A percentile compares a stretch with the other conserved stretches of the same genome.
Evolutionary conservation across 2,888 invertebrate species (phyloP).

Genomic region (Shargacucullia verbasci): DNA sequence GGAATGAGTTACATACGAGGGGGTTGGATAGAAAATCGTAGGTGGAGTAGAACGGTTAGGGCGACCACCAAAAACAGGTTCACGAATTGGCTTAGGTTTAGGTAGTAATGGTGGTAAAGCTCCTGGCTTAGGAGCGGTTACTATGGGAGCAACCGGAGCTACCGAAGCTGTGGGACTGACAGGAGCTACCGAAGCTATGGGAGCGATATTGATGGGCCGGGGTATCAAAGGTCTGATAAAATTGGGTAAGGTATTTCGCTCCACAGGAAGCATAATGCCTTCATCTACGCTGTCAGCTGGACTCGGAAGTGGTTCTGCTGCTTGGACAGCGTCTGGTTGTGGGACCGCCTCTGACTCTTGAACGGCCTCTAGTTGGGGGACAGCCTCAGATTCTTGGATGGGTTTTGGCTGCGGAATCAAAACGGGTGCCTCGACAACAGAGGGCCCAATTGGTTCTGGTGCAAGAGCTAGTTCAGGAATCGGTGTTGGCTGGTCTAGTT

Average conservation of each 20-base stretch:
- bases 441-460: slow-evolving; percentile 1
- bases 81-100: slow-evolving; percentile 19
- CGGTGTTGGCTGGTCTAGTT: too few relatives aligned
- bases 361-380: neutral
- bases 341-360: neutral
- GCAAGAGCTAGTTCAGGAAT: neutral
- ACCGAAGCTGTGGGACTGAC: neutral
- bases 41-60: neutral
- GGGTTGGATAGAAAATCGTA: slow-evolving; percentile 3
- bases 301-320: neutral
- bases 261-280: too few relatives aligned
- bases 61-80: slow-evolving; percentile 21
- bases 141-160: neutral
- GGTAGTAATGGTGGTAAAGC: slow-evolving; percentile 31
- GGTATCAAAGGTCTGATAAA: too few relatives aligned
- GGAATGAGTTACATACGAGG: slow-evolving; percentile 8
- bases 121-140: neutral
- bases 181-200: neutral
- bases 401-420: slow-evolving; percentile 1
- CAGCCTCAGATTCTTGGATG: neutral
- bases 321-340: neutral
- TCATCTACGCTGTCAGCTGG: too few relatives aligned
- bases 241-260: too few relatives aligned
- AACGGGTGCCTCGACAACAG: neutral
- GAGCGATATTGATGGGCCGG: neutral